phyloP scores from a whole-genome alignment of 1,140 invertebrate genomes.

The Leptopilina clavipes region DNA sequence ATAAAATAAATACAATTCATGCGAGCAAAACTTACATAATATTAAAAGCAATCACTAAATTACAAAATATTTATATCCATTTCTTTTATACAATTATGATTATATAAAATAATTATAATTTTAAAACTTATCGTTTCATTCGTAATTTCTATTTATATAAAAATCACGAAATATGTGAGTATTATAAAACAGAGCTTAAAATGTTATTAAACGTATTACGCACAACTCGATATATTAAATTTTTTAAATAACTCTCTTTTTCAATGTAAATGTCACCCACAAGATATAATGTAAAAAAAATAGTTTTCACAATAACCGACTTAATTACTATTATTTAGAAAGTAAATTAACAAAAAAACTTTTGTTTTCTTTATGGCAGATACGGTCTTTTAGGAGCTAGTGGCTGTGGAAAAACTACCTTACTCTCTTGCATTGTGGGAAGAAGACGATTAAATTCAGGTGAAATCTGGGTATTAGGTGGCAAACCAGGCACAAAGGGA shows the following conservation, averaged over 20 bases:
- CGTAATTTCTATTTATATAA: conserved; percentile 5
- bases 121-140: not conserved
- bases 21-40: conserved; percentile 6
- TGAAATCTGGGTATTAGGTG: conserved; percentile 90
- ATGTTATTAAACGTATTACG: too few species aligned
- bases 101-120: not conserved
- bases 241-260: too few species aligned
- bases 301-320: too few species aligned
- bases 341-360: not conserved
- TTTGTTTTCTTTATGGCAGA: conserved; percentile 72
- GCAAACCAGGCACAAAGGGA: conserved; percentile 85
- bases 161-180: not conserved
- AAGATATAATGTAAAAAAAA: too few species aligned
- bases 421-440: conserved; percentile 91
- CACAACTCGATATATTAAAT: too few species aligned
- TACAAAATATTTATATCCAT: not conserved
- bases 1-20: conserved; percentile 10
- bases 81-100: not conserved
- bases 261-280: too few species aligned
- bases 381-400: conserved; percentile 91
- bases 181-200: too few species aligned
- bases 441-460: conserved; percentile 86
- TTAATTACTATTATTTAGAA: not conserved
- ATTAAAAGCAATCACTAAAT: conserved; percentile 13
- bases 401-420: conserved; percentile 89